Evolutionary conservation across 2,113 vertebrate species (phyloP).

Genomic region (Misgurnus anguillicaudatus): DNA sequence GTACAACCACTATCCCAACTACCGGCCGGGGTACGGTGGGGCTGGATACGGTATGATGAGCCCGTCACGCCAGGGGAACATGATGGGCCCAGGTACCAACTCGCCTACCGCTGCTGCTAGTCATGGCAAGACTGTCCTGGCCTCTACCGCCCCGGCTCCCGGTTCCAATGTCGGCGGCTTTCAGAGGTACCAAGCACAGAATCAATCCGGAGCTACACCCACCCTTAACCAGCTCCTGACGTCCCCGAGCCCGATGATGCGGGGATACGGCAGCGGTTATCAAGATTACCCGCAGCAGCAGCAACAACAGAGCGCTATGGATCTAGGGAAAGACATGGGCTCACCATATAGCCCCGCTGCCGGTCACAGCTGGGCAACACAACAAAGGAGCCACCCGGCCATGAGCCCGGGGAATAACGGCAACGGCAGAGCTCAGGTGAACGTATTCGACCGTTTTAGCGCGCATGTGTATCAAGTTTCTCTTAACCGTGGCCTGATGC

Average conservation of each 20-base stretch:
- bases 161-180: slow-evolving; percentile 72
- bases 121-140: slow-evolving; percentile 75
- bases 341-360: slow-evolving; percentile 80
- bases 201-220: slow-evolving; percentile 86
- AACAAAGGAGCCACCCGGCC: slow-evolving; percentile 83
- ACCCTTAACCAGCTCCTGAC: slow-evolving; percentile 90
- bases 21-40: slow-evolving; percentile 79
- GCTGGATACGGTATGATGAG: slow-evolving; percentile 83
- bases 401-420: slow-evolving; percentile 85
- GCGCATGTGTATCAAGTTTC: background rate
- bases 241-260: slow-evolving; percentile 90
- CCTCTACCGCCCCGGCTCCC: slow-evolving; percentile 66
- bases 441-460: background rate
- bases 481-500: slow-evolving; percentile 32
- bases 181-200: slow-evolving; percentile 84
- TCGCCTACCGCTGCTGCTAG: slow-evolving; percentile 60
- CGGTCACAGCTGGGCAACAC: slow-evolving; percentile 83
- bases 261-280: slow-evolving; percentile 83
- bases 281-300: slow-evolving; percentile 80
- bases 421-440: slow-evolving; percentile 85
- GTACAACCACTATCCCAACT: slow-evolving; percentile 82
- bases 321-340: slow-evolving; percentile 82
- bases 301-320: slow-evolving; percentile 71
- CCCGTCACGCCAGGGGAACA: slow-evolving; percentile 78
- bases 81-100: slow-evolving; percentile 77